Base-by-base conservation (phyloP, 1,140 invertebrate genomes). In the Zophobas morio region DNA sequence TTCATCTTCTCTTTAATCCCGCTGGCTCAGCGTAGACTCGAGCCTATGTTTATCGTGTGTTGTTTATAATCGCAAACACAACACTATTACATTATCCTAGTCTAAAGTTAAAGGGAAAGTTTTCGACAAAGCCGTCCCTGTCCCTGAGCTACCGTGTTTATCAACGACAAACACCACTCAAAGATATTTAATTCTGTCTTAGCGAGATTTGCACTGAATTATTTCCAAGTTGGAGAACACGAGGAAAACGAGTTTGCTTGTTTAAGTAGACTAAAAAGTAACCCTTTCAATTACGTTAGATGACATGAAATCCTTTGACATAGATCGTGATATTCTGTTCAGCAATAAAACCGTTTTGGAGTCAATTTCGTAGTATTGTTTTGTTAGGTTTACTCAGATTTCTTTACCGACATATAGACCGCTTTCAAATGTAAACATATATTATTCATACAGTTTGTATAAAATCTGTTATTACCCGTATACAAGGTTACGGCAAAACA, bases 131-230 rank as follows among this genome's bases (percentile, higher is more conserved):
- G 60, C 39, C 42, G 60, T 8, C 36, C 56, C 36, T 60, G 36
- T 66, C 39, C 60, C 39, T 42, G 3, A 66, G 60, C 57, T 63
- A 20, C 36, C 6, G 42, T 63, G 57, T 66, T 66, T 66, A 66
- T 66, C 60, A 66, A 66, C 60, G 60, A 40, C 60, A 66, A 66
- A 66, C 60, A 66, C 60, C 60, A 66, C 60, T 66, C 60, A 66
- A 42, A 66, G 60, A 66, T 66, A 66, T 66, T 66, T 66, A 66
- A 66, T 66, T 66, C 60, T 66, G 60, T 66, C 60, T 66, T 66
- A 66, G 60, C 60, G 39, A 66, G 60, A 42, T 66, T 40, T 66
- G 39, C 35, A 20, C 39, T 66, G 39, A 66, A 66, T 66, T 66
- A 66, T 66, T 66, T 66, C 60, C 37, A 40, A 66, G 37, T 66